Conservation (phyloP, 2,888 invertebrate genomes). For the Aspidiotus destructor region DNA sequence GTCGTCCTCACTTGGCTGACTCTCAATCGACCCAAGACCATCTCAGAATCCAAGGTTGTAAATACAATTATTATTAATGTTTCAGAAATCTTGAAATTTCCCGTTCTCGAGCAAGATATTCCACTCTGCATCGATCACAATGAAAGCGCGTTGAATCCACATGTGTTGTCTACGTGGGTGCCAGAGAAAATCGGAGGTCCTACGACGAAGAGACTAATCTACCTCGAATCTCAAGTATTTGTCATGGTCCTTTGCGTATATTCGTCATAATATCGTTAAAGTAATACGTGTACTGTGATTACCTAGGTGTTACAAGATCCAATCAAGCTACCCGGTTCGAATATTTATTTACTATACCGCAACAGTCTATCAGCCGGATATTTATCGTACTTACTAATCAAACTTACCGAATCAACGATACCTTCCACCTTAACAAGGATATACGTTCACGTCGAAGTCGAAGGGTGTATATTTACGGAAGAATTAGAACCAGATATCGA, state of each 20-base stretch:
- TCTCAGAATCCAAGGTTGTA: too few species aligned
- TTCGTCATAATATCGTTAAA: background rate
- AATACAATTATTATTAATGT: background rate
- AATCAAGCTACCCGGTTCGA: conserved; percentile 85
- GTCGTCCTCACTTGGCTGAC: too few species aligned
- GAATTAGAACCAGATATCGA: conserved; percentile 94
- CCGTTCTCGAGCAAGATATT: conserved; percentile 36
- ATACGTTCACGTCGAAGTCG: conserved; percentile 84
- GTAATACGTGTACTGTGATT: conserved; percentile 28
- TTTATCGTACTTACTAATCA: conserved; percentile 82
- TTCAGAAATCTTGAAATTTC: conserved; percentile 27
- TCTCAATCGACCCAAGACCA: too few species aligned
- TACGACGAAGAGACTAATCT: conserved; percentile 69
- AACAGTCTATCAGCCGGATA: conserved; percentile 92
- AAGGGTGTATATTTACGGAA: conserved; percentile 83
- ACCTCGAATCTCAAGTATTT: conserved; percentile 79
- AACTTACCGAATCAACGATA: conserved; percentile 67
- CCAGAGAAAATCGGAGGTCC: conserved; percentile 79
- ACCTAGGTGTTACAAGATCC: conserved; percentile 89
- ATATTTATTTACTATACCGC: conserved; percentile 86
- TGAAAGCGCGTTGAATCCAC: conserved; percentile 71
- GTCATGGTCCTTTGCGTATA: background rate
- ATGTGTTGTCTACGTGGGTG: conserved; percentile 82
- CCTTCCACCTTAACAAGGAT: conserved; percentile 76
- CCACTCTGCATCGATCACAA: conserved; percentile 75